A percentile compares a stretch with the other conserved stretches of the same genome.
Evolutionary conservation across 2,113 vertebrate genomes (phyloP).

Genomic region (Tonatia bakeri): DNA sequence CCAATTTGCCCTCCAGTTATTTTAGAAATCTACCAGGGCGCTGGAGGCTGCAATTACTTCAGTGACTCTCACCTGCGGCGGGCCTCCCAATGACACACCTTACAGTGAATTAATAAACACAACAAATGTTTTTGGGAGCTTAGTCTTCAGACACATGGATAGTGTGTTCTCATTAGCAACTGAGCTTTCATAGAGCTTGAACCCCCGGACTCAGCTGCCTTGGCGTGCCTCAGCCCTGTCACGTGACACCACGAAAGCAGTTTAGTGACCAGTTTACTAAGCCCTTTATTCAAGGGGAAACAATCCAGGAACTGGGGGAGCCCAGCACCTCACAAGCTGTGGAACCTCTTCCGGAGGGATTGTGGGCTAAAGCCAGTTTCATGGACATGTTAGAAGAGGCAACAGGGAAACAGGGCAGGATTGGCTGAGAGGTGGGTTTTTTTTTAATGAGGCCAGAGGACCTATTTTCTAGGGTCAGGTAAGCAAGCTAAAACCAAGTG

Average conservation of each 20-base stretch:
- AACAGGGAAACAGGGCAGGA: background rate
- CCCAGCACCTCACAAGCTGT: accelerated
- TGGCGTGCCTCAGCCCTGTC: background rate
- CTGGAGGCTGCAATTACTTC: background rate
- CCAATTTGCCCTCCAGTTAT: background rate
- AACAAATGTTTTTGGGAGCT: background rate
- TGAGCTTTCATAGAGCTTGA: background rate
- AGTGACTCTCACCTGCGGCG: background rate
- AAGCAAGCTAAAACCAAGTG: accelerated
- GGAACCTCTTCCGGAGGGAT: background rate
- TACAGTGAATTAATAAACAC: background rate
- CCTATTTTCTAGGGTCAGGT: background rate
- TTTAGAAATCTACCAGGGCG: background rate
- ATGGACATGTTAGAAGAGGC: background rate
- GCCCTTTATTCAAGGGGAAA: background rate
- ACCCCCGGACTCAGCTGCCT: background rate
- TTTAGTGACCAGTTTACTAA: background rate
- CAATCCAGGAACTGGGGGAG: too few species aligned
- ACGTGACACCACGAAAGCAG: background rate
- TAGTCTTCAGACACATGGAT: background rate
- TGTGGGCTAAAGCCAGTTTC: background rate
- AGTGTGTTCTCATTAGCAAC: background rate
- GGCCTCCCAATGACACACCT: background rate
- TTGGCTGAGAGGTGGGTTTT: background rate
- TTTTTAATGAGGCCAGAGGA: background rate